phyloP scores from a whole-genome alignment of 2,888 invertebrate genomes.

The Cyclophora albipunctata region DNA sequence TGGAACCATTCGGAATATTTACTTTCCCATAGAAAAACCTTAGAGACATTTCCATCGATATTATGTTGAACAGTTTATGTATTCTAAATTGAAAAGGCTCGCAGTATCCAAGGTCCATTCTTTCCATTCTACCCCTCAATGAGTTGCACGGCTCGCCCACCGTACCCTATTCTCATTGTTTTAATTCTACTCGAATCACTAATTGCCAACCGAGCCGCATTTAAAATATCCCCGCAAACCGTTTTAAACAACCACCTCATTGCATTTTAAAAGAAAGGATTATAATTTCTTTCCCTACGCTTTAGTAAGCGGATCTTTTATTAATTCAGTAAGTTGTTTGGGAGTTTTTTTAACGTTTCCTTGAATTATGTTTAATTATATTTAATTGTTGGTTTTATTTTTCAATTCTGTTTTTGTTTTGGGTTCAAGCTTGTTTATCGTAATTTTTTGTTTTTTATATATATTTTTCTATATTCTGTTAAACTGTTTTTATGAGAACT shows the following conservation, averaged over 20 bases:
- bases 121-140: conserved; percentile 24
- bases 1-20: no score
- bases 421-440: neutral
- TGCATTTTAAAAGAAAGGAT: conserved; percentile 75
- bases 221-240: conserved; percentile 68
- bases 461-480: neutral
- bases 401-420: conserved; percentile 8
- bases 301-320: conserved; percentile 52
- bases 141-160: conserved; percentile 35
- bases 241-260: conserved; percentile 72
- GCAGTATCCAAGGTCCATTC: conserved; percentile 28
- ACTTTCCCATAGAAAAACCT: no score
- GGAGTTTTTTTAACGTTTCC: conserved; percentile 26
- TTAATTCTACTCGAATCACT: conserved; percentile 68
- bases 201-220: conserved; percentile 66
- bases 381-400: conserved; percentile 13
- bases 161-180: conserved; percentile 57
- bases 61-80: no score
- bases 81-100: conserved; percentile 21
- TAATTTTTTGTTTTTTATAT: neutral
- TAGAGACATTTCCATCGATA: no score
- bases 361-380: conserved; percentile 24
- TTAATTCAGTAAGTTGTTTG: conserved; percentile 59
- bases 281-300: conserved; percentile 63
- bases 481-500: neutral